A percentile compares a stretch with the other conserved stretches of the same genome.
phyloP scores from a whole-genome alignment of 2,797 vertebrate species.

The Tiaroga cobitis region DNA sequence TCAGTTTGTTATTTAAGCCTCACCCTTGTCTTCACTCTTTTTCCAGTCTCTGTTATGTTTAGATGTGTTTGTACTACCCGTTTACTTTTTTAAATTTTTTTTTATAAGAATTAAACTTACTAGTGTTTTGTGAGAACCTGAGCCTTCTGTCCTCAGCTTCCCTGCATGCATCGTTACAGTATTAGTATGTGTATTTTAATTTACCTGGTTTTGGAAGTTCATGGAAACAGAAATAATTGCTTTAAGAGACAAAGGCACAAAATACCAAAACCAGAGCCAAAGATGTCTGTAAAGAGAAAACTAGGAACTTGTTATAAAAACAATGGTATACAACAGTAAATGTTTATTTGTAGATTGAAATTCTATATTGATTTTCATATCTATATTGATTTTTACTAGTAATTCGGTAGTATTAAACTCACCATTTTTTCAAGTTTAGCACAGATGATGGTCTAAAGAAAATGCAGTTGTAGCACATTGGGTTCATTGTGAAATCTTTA shows the following conservation, averaged over 20 bases:
- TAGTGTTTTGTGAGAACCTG: no score
- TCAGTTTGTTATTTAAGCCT: no score
- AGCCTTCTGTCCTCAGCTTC: no score
- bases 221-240: not conserved
- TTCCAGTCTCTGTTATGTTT: no score
- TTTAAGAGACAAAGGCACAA: conserved; percentile 3
- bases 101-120: no score
- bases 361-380: not conserved
- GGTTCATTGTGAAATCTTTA: not conserved
- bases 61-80: no score
- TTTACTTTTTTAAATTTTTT: no score
- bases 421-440: not conserved
- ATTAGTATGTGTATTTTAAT: not conserved
- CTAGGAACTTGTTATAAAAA: not conserved
- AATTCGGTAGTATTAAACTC: not conserved
- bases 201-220: rapidly evolving
- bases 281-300: not conserved
- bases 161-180: no score
- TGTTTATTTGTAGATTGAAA: not conserved
- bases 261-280: conserved; percentile 9
- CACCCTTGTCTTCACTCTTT: no score
- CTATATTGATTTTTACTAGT: no score
- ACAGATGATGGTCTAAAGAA: not conserved
- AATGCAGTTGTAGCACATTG: no score
- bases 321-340: no score